phyloP scores from a whole-genome alignment of 2,797 vertebrate genomes.

The Peromyscus aztecus region DNA sequence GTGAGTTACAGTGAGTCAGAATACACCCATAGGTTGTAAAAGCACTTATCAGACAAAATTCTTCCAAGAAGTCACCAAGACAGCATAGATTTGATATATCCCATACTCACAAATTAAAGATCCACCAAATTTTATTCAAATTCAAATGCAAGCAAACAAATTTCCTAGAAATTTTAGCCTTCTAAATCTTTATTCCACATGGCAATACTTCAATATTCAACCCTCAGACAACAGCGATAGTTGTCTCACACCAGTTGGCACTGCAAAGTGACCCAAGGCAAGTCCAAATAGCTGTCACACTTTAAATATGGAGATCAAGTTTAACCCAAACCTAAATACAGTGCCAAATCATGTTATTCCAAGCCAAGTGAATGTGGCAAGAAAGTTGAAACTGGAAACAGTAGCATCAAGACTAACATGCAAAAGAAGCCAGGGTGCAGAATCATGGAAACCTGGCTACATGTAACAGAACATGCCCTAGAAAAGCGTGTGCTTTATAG shows the following conservation, averaged over 20 bases:
- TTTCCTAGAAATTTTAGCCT: background rate
- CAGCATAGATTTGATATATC: background rate
- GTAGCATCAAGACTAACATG: background rate
- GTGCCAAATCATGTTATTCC: too few relatives aligned
- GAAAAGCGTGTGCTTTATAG: background rate
- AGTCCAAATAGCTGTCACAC: background rate
- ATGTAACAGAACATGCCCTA: background rate
- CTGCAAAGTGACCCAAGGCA: background rate
- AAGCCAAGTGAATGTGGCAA: background rate
- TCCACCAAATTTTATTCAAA: background rate
- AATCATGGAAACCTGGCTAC: background rate
- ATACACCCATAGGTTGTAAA: background rate
- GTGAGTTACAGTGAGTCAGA: background rate
- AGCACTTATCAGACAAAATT: background rate
- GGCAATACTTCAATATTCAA: background rate
- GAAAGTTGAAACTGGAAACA: background rate
- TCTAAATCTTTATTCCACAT: background rate
- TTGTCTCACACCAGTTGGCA: background rate
- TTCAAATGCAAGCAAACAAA: background rate
- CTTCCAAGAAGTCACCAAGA: background rate
- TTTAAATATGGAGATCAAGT: background rate
- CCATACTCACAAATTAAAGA: background rate
- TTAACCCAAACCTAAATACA: background rate
- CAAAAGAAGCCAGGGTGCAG: too few relatives aligned
- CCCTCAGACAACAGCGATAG: background rate